These are phyloP conservation scores for Trichomalopsis sarcophagae DNA, from an alignment of 1,140 invertebrate genomes.

Conservation along the genomic window DNA sequence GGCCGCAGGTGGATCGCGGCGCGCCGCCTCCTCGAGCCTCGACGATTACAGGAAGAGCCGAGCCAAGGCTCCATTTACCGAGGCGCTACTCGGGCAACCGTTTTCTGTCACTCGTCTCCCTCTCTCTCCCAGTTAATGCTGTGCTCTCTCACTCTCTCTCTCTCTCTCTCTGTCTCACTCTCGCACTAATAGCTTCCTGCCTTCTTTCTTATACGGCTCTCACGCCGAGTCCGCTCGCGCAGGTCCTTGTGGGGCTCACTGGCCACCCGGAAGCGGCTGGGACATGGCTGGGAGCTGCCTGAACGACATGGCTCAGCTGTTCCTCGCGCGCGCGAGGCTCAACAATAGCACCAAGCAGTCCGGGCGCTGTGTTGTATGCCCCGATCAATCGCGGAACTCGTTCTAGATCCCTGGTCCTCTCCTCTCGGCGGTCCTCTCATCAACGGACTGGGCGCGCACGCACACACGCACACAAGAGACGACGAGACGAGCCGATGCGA, in stretches of 20 bases:
- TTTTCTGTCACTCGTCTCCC: neutral
- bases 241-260: neutral
- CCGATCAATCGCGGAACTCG: neutral
- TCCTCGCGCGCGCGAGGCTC: too few species aligned
- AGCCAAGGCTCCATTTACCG: conserved; percentile 42
- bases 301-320: neutral
- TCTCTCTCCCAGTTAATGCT: neutral
- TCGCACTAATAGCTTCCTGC: neutral
- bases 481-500: neutral
- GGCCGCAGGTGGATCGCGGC: conserved; percentile 33
- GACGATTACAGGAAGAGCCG: neutral
- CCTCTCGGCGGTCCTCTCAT: neutral
- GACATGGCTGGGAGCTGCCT: neutral
- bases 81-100: conserved; percentile 1
- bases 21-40: conserved; percentile 53
- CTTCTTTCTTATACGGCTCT: neutral
- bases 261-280: neutral
- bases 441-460: too few species aligned
- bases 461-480: neutral
- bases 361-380: neutral
- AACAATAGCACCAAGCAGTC: neutral
- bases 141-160: neutral
- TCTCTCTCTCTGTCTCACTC: neutral
- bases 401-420: neutral
- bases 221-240: neutral